phyloP scores from a whole-genome alignment of 2,113 vertebrate genomes.

The Podilymbus podiceps region DNA sequence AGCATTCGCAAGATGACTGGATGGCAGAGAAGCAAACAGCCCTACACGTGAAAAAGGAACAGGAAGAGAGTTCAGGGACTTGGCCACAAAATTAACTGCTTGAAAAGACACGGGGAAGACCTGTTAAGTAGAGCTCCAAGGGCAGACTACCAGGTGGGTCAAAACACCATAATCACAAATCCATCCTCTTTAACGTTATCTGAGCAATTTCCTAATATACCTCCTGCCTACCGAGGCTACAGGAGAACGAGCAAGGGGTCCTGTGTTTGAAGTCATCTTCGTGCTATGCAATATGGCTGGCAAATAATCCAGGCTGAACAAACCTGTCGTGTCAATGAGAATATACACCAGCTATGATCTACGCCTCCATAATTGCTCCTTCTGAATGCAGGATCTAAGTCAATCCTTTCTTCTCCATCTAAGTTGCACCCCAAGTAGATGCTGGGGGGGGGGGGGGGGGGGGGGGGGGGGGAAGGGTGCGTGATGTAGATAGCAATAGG shows the following conservation, averaged over 20 bases:
- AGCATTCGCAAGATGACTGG: conserved; percentile 43
- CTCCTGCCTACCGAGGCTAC: not conserved
- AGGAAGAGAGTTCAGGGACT: conserved; percentile 66
- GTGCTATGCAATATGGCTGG: not conserved
- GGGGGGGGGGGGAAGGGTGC: accelerated
- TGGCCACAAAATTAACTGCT: conserved; percentile 62
- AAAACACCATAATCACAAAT: conserved; percentile 53
- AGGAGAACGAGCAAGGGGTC: accelerated
- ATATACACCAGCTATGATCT: accelerated
- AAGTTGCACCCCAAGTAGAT: not conserved
- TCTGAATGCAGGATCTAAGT: not conserved
- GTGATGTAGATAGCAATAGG: not conserved
- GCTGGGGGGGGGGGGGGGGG: accelerated
- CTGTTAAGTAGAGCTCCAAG: conserved; percentile 57
- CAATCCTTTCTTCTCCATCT: not conserved
- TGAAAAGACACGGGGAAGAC: conserved; percentile 33
- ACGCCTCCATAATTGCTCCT: not conserved
- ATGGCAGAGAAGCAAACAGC: conserved; percentile 61
- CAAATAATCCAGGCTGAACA: not conserved
- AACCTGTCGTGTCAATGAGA: not conserved
- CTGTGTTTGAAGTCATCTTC: accelerated
- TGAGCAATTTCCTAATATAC: not conserved
- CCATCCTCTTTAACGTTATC: conserved; percentile 32
- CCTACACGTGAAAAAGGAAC: conserved; percentile 21
- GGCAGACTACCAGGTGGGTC: conserved; percentile 52